Conservation (phyloP, 2,797 vertebrate genomes). For the Spinus olivaceus region DNA sequence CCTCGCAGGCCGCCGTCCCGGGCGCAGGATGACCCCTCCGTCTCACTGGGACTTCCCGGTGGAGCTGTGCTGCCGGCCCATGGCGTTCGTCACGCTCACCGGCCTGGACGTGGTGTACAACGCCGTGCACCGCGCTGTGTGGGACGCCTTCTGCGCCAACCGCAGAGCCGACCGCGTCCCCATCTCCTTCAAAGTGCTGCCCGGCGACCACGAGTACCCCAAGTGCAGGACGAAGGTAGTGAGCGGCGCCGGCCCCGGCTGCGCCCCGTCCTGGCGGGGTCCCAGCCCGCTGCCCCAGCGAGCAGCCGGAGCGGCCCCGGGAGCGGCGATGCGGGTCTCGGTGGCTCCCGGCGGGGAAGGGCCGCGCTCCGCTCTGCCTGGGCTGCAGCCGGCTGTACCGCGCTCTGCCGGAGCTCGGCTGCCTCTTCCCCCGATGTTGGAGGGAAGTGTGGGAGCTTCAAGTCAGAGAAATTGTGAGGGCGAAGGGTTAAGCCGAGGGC, state of each 20-base stretch:
- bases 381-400: not conserved
- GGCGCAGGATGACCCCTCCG: conserved; percentile 75
- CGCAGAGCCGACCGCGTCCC: conserved; percentile 94
- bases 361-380: accelerated
- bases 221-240: conserved; percentile 97
- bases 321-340: accelerated
- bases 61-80: conserved; percentile 94
- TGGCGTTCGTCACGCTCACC: conserved; percentile 96
- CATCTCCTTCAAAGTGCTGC: conserved; percentile 96
- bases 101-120: conserved; percentile 95
- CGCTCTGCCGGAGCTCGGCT: accelerated
- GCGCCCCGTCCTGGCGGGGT: not conserved
- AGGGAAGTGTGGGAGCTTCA: not conserved
- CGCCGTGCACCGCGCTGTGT: conserved; percentile 93
- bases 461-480: not conserved
- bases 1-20: not conserved
- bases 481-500: not conserved
- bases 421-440: accelerated
- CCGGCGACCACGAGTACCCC: conserved; percentile 96
- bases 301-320: not conserved
- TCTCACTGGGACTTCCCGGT: conserved; percentile 95
- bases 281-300: not conserved
- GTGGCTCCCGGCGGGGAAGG: not conserved
- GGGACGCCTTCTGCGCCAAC: conserved; percentile 97
- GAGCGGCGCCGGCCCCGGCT: not conserved